Evolutionary conservation across 2,888 invertebrate genomes (phyloP), one percentile per base, ranked within the genome.

Genomic region (Dorcus parallelipipedus): DNA sequence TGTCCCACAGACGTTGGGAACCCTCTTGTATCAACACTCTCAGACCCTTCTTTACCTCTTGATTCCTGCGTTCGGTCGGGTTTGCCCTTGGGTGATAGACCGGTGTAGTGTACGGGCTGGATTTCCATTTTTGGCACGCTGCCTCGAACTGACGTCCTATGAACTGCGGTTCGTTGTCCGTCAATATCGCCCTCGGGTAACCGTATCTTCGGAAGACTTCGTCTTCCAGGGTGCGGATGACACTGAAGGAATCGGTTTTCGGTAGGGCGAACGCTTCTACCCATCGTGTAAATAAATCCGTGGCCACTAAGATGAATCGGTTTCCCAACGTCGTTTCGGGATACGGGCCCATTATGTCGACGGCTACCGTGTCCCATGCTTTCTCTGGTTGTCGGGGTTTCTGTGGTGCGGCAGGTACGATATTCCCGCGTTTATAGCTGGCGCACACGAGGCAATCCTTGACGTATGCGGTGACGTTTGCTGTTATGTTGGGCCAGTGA

Each of bases 11-110:
- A 14, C 14, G 14, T 14, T 14, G 14, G 14, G 14, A 14, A 14
- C 14, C 14, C 14, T 48, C 49, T 39, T 14, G 40, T 38, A 56
- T 38, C 2, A 38, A 9, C 10, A 26, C 10, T 1, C 43, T 43
- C 4, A 69, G 52, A 0, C 63, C 65, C 54, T 68, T 66, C 41
- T 69, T 70, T 3, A 70, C 58, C 14, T 67, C 67, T 38, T 69
- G 68, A 42, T 67, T 69, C 4, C 66, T 52, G 3, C 67, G 23
- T 49, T 71, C 63, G 2, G 61, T 61, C 2, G 66, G 65, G 49
- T 67, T 69, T 2, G 66, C 67, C 38, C 55, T 54, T 1, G 67
- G 66, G 48, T 69, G 67, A 48, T 68, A 67, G 0, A 61, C 57
- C 0, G 69, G 58, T 0, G 65, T 71, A 0, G 14, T 14, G 65